Conservation (phyloP, 2,113 vertebrate genomes). For the Thalassoma bifasciatum region DNA sequence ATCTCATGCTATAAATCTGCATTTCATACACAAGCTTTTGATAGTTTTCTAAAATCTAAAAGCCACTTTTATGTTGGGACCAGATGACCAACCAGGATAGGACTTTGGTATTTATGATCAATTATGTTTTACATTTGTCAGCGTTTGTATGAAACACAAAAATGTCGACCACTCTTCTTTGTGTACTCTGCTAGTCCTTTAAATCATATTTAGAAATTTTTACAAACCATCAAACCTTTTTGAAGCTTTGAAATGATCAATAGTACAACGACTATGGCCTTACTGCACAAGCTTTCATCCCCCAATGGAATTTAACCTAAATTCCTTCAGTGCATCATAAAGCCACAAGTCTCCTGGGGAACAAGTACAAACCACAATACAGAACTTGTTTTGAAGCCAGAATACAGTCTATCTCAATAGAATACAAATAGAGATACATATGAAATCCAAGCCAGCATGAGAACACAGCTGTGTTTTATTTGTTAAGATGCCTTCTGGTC, state of each 20-base stretch:
- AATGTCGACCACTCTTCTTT: background rate
- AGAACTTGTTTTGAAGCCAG: conserved; percentile 49
- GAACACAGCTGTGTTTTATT: conserved; percentile 65
- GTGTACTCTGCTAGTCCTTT: background rate
- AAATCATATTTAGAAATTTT: background rate
- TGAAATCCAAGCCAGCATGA: conserved; percentile 52
- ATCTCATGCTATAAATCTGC: conserved; percentile 31
- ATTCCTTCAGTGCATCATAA: conserved; percentile 42
- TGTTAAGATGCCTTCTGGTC: conserved; percentile 30
- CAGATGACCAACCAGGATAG: conserved; percentile 26
- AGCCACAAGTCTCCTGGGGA: conserved; percentile 32
- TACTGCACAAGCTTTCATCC: conserved; percentile 8
- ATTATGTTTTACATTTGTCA: conserved; percentile 31
- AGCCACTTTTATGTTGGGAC: conserved; percentile 8
- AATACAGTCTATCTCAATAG: conserved; percentile 33
- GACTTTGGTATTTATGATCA: conserved; percentile 47
- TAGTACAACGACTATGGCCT: conserved; percentile 23
- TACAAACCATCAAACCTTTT: conserved; percentile 12
- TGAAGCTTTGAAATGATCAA: conserved; percentile 13
- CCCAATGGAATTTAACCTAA: conserved; percentile 22
- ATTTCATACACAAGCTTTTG: conserved; percentile 9
- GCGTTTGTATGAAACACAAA: conserved; percentile 12
- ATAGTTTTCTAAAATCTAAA: conserved; percentile 5
- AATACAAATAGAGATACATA: conserved; percentile 49
- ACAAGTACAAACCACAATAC: conserved; percentile 61